phyloP scores from a whole-genome alignment of 2,797 vertebrate species.

The Pseudochirops corinnae region DNA sequence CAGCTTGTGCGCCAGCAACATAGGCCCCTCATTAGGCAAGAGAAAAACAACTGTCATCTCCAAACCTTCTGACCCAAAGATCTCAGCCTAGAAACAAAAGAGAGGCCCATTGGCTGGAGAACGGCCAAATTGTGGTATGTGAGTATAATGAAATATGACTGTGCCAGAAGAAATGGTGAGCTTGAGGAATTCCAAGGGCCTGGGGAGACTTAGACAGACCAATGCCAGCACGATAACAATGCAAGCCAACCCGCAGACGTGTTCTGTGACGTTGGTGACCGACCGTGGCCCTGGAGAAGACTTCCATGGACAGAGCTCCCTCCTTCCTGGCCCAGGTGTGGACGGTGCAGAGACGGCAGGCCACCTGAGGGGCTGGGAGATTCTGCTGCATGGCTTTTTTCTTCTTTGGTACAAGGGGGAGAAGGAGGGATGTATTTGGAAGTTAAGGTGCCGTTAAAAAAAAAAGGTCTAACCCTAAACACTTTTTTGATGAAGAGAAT shows the following conservation, averaged over 20 bases:
- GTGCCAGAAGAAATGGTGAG: not conserved
- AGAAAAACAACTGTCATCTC: not conserved
- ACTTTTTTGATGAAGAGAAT: not conserved
- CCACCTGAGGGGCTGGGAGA: not conserved
- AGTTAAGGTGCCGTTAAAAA: not conserved
- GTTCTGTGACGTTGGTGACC: rapidly evolving
- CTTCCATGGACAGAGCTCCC: rapidly evolving
- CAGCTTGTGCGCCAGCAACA: not conserved
- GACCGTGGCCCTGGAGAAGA: too few species aligned
- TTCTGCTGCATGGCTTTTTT: not conserved
- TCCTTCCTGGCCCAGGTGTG: not conserved
- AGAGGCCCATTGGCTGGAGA: not conserved
- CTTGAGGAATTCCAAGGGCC: not conserved
- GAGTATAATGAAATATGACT: not conserved
- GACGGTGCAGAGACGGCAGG: too few species aligned
- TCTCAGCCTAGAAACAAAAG: not conserved
- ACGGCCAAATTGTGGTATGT: not conserved
- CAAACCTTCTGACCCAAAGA: not conserved
- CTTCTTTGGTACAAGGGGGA: not conserved
- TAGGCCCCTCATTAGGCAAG: not conserved
- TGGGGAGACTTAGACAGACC: not conserved
- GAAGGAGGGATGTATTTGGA: not conserved
- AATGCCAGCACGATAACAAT: not conserved
- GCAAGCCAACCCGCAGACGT: not conserved
- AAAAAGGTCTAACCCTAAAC: not conserved